Percentiles rank a stretch among this genome's conserved stretches.
phyloP scores from a whole-genome alignment of 2,888 invertebrate genomes.

The Leptinotarsa juncta region DNA sequence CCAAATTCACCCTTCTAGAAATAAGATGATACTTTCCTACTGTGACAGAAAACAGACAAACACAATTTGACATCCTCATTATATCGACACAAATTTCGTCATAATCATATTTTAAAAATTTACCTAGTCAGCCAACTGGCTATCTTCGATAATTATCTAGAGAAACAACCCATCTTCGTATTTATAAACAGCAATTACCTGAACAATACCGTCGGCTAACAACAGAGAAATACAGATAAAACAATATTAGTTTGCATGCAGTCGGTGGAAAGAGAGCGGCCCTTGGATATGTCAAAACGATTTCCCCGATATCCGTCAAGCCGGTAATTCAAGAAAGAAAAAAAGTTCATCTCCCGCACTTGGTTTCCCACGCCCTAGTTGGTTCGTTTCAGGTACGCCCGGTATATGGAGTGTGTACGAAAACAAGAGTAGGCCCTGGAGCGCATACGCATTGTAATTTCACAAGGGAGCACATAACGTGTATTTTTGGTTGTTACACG shows the following conservation, averaged over 20 bases:
- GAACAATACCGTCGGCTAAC: constrained; percentile 25
- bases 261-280: constrained; percentile 17
- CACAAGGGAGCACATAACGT: constrained; percentile 23
- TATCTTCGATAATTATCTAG: constrained; percentile 12
- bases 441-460: constrained; percentile 29
- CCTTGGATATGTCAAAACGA: constrained; percentile 13
- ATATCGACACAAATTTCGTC: constrained; percentile 10
- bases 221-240: constrained; percentile 26
- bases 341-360: constrained; percentile 18
- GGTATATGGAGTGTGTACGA: constrained; percentile 32
- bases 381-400: constrained; percentile 34
- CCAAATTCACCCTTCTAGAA: no score
- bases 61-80: constrained; percentile 1
- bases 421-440: constrained; percentile 36
- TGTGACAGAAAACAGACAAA: background rate
- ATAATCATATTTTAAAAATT: constrained; percentile 1
- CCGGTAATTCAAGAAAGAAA: constrained; percentile 19
- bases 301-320: constrained; percentile 19
- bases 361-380: constrained; percentile 37
- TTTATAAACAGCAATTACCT: constrained; percentile 17
- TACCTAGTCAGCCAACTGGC: background rate
- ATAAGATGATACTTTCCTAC: no score
- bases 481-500: constrained; percentile 28
- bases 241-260: constrained; percentile 31
- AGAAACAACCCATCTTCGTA: constrained; percentile 10